A percentile compares a stretch with the other conserved stretches of the same genome.
phyloP scores from a whole-genome alignment of 2,888 invertebrate species.

The Eledone cirrhosa region DNA sequence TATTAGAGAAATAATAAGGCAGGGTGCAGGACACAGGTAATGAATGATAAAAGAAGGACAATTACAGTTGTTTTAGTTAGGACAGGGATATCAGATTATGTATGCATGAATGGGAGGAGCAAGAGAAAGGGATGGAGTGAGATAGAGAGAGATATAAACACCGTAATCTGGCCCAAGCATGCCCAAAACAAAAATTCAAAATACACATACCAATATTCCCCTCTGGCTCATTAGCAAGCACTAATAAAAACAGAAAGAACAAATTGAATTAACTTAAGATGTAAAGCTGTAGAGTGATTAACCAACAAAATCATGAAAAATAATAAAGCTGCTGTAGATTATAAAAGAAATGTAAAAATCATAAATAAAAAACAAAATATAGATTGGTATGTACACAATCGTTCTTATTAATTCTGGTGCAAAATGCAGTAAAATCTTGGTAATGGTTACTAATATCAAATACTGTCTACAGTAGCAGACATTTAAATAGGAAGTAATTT shows the following conservation, averaged over 20 bases:
- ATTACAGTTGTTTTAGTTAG: too few relatives aligned
- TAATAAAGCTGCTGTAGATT: slow-evolving; percentile 27
- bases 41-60: too few relatives aligned
- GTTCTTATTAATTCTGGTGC: not conserved
- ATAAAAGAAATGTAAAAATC: slow-evolving; percentile 34
- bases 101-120: not conserved
- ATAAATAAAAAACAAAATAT: slow-evolving; percentile 28
- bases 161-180: slow-evolving; percentile 24
- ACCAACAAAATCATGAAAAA: slow-evolving; percentile 22
- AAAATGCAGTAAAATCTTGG: not conserved
- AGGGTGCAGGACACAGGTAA: too few relatives aligned
- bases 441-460: too few relatives aligned
- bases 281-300: slow-evolving; percentile 24
- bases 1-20: too few relatives aligned
- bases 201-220: slow-evolving; percentile 60
- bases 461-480: too few relatives aligned
- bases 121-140: not conserved
- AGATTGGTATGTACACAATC: slow-evolving; percentile 14
- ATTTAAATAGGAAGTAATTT: too few relatives aligned
- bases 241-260: slow-evolving; percentile 55
- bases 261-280: slow-evolving; percentile 40
- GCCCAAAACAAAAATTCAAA: slow-evolving; percentile 28
- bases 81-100: too few relatives aligned
- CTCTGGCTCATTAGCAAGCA: slow-evolving; percentile 62
- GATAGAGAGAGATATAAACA: not conserved